Percentiles rank a stretch among this genome's conserved stretches.
phyloP scores from a whole-genome alignment of 2,888 invertebrate genomes.

The Ormyrus pomaceus region DNA sequence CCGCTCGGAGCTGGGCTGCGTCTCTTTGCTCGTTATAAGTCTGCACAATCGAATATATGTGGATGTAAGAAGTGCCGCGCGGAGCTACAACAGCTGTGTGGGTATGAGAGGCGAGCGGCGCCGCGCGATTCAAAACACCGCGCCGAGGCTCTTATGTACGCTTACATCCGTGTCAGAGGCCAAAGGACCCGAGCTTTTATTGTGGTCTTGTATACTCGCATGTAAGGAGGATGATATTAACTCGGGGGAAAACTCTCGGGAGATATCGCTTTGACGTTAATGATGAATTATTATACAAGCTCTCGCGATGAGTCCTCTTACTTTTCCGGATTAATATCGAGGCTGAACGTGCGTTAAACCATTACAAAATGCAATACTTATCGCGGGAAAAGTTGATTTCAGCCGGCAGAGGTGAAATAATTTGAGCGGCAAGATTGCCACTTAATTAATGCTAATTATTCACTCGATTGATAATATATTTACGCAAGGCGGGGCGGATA shows the following conservation, averaged over 20 bases:
- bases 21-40: not conserved
- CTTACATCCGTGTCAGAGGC: constrained; percentile 58
- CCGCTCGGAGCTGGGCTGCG: constrained; percentile 18
- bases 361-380: too few species aligned
- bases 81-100: not conserved
- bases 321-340: too few species aligned
- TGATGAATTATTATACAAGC: not conserved
- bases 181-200: constrained; percentile 21
- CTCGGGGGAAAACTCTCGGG: not conserved
- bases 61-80: too few species aligned
- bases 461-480: too few species aligned
- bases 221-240: not conserved
- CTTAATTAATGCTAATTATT: too few species aligned
- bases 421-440: too few species aligned
- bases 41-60: too few species aligned
- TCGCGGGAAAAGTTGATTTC: too few species aligned
- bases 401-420: too few species aligned
- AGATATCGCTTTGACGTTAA: not conserved
- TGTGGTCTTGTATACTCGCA: not conserved
- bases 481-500: too few species aligned
- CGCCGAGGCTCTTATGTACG: constrained; percentile 8
- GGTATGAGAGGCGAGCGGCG: not conserved
- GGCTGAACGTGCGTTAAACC: too few species aligned
- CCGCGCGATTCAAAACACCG: constrained; percentile 34
- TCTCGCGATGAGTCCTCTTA: too few species aligned